These are phyloP conservation scores for Tokudaia muenninki DNA, from an alignment of 2,797 vertebrate genomes.

Conservation along the genomic window DNA sequence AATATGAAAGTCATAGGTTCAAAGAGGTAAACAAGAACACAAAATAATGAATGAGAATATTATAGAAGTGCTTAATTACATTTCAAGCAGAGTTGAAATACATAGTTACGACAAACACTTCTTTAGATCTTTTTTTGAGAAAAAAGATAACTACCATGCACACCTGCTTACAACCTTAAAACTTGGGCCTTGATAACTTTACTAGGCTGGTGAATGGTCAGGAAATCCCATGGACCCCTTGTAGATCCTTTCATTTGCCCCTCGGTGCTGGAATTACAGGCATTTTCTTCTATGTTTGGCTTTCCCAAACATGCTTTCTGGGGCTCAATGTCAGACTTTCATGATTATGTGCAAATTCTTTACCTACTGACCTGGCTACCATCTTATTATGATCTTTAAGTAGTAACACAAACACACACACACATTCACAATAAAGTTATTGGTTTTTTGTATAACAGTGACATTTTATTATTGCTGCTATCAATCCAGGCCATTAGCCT, in stretches of 20 bases:
- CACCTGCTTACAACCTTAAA: background rate
- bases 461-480: background rate
- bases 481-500: background rate
- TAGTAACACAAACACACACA: background rate
- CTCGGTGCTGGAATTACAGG: too few relatives aligned
- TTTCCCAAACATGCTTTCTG: background rate
- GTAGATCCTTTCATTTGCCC: background rate
- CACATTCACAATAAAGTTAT: background rate
- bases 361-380: background rate
- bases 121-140: background rate
- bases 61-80: background rate
- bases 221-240: too few relatives aligned
- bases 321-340: background rate
- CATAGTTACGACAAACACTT: background rate
- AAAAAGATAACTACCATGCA: background rate
- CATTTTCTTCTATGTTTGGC: background rate
- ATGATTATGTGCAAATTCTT: background rate
- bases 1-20: background rate
- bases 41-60: conserved; percentile 16
- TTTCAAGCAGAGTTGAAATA: background rate
- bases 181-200: background rate
- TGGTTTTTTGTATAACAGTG: background rate
- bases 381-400: background rate
- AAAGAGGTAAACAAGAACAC: background rate
- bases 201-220: too few relatives aligned